Evolutionary conservation across 2,113 vertebrate genomes (phyloP).

Genomic region (Pangasianodon hypophthalmus): DNA sequence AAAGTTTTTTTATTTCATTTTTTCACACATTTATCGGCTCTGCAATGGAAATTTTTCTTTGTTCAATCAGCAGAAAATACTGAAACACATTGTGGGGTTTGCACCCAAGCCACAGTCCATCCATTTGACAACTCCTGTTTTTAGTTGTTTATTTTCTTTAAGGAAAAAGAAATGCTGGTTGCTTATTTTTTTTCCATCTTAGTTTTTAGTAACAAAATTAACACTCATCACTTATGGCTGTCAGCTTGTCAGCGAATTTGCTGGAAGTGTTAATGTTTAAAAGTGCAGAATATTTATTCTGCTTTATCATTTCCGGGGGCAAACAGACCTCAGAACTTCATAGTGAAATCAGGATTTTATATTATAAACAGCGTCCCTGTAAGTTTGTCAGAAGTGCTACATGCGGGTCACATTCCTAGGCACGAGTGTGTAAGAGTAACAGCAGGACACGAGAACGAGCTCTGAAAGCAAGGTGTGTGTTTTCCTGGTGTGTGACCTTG

Average conservation of each 20-base stretch:
- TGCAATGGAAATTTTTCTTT: neutral
- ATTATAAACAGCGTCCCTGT: neutral
- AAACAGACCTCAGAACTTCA: neutral
- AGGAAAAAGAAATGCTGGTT: too few species aligned
- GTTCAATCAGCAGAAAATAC: neutral
- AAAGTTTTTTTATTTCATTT: neutral
- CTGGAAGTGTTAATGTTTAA: neutral
- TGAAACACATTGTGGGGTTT: neutral
- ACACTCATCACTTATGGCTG: neutral
- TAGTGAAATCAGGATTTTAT: neutral
- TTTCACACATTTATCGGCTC: neutral
- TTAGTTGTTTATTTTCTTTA: neutral
- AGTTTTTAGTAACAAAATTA: neutral
- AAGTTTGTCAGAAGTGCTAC: neutral
- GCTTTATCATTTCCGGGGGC: neutral
- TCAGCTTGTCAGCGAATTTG: neutral
- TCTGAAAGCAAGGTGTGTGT: neutral
- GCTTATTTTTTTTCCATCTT: neutral
- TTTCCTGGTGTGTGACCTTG: conserved; percentile 30
- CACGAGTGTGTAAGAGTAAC: neutral
- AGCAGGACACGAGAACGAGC: neutral
- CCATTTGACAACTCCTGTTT: neutral
- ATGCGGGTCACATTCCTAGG: neutral
- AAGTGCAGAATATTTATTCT: neutral
- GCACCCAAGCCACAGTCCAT: neutral